Evolutionary conservation across 2,888 invertebrate species (phyloP).

Genomic region (Acrocyrtus sp.): DNA sequence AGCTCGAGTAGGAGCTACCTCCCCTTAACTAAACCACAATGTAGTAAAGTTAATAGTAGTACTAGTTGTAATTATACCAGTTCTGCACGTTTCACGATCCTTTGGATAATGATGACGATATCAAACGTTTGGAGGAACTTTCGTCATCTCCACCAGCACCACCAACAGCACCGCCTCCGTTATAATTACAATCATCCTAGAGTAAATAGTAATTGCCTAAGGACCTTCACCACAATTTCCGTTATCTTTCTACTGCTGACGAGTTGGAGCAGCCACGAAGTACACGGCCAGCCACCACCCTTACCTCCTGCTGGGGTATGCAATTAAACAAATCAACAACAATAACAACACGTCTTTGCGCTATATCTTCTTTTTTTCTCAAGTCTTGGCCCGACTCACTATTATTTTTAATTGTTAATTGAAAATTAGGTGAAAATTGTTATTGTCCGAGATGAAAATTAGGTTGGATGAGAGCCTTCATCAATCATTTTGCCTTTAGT

Average conservation of each 20-base stretch:
- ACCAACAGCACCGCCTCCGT: background rate
- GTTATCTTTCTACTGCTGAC: constrained; percentile 28
- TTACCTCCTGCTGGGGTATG: constrained; percentile 55
- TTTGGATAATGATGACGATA: background rate
- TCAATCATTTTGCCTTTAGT: background rate
- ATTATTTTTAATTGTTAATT: constrained; percentile 17
- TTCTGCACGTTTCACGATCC: background rate
- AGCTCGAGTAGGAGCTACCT: too few species aligned
- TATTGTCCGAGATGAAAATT: background rate
- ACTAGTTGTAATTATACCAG: constrained; percentile 3
- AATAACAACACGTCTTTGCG: too few species aligned
- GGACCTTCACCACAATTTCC: constrained; percentile 42
- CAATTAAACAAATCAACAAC: constrained; percentile 19
- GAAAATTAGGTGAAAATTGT: constrained; percentile 40
- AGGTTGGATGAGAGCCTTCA: background rate
- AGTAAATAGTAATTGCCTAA: constrained; percentile 15
- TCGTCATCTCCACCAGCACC: background rate
- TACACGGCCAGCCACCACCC: constrained; percentile 56
- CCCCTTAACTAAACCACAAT: too few species aligned
- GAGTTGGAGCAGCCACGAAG: constrained; percentile 22
- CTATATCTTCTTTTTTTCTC: constrained; percentile 4
- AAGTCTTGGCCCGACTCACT: too few species aligned
- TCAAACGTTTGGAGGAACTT: background rate
- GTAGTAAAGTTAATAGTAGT: too few species aligned
- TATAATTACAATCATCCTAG: background rate